phyloP scores from a whole-genome alignment of 2,797 vertebrate species.

The Cuculus canorus region DNA sequence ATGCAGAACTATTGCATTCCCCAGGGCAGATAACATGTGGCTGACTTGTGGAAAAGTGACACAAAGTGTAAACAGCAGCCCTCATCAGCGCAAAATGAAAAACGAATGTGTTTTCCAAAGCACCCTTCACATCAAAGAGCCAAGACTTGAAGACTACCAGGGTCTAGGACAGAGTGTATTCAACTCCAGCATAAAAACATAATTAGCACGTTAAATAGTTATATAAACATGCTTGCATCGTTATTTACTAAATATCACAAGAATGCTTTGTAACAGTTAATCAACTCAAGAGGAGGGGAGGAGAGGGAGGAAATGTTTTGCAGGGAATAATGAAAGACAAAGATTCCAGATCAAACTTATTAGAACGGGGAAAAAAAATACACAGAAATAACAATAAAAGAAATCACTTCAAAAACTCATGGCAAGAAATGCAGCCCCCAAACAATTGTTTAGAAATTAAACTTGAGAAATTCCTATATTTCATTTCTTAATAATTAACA shows the following conservation, averaged over 20 bases:
- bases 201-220: slow-evolving; percentile 48
- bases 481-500: neutral
- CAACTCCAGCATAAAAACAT: slow-evolving; percentile 8
- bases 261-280: slow-evolving; percentile 65
- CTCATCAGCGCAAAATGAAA: neutral
- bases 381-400: neutral
- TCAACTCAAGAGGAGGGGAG: slow-evolving; percentile 38
- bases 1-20: neutral
- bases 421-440: neutral
- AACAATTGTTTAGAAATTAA: neutral
- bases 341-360: slow-evolving; percentile 27
- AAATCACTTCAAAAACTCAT: neutral
- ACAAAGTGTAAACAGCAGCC: slow-evolving; percentile 2
- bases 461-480: neutral
- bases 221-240: slow-evolving; percentile 61
- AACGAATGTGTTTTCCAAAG: neutral
- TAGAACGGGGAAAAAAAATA: neutral
- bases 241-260: slow-evolving; percentile 48
- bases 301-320: slow-evolving; percentile 56
- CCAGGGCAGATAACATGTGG: neutral
- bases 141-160: slow-evolving; percentile 38
- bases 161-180: neutral
- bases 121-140: slow-evolving; percentile 41
- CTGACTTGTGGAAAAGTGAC: neutral
- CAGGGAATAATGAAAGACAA: slow-evolving; percentile 38